Conservation (phyloP, 2,113 vertebrate species). For the Aptenodytes patagonicus region DNA sequence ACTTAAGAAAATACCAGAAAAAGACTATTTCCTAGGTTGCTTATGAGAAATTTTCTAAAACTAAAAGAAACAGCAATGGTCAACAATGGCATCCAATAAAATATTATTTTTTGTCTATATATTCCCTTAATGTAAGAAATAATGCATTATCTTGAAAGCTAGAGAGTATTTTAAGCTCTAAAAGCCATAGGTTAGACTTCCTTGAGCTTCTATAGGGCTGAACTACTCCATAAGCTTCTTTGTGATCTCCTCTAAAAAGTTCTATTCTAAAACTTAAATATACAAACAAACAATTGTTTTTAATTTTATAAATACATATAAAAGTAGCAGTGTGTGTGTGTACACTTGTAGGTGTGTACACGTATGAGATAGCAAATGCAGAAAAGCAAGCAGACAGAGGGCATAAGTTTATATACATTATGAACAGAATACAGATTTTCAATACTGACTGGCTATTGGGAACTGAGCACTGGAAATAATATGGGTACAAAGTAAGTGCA, state of each 20-base stretch:
- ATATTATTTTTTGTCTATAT: not conserved
- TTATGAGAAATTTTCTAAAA: not conserved
- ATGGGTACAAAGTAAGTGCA: not conserved
- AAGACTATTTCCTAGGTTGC: not conserved
- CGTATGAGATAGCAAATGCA: not conserved
- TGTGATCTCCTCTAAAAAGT: not conserved
- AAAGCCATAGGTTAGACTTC: not conserved
- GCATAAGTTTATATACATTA: not conserved
- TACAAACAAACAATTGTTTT: not conserved
- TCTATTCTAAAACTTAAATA: not conserved
- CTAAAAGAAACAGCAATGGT: not conserved
- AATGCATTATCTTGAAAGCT: not conserved
- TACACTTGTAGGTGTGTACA: rapidly evolving
- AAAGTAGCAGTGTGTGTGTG: not conserved
- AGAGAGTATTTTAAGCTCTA: not conserved
- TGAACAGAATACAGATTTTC: not conserved
- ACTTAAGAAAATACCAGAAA: not conserved
- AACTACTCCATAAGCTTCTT: not conserved
- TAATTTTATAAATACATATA: not conserved
- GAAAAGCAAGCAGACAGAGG: not conserved
- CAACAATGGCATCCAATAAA: not conserved
- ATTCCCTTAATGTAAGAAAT: not conserved
- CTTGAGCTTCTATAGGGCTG: not conserved
- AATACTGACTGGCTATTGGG: not conserved
- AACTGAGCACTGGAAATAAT: not conserved